These are phyloP conservation scores for Augochlorella aurata DNA, from an alignment of 2,888 invertebrate species.

Conservation along the genomic window DNA sequence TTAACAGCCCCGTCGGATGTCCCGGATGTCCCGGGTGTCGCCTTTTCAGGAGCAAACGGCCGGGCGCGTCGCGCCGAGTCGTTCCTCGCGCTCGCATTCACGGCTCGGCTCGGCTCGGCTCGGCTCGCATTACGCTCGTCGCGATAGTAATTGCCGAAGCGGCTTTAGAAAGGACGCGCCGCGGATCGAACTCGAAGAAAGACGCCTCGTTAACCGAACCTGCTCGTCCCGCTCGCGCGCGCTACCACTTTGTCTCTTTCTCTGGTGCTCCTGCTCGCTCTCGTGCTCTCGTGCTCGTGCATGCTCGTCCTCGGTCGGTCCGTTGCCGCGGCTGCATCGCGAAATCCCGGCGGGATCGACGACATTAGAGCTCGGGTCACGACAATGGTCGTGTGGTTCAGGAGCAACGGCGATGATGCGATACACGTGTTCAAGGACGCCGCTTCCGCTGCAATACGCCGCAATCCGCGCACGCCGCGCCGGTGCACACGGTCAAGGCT, in stretches of 20 bases:
- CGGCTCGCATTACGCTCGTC: constrained; percentile 37
- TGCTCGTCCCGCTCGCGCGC: constrained; percentile 20
- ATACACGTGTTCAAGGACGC: constrained; percentile 54
- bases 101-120: too few relatives aligned
- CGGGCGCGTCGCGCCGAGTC: too few relatives aligned
- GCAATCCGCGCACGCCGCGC: constrained; percentile 29
- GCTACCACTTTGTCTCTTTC: background rate
- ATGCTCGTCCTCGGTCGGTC: background rate
- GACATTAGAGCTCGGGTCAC: constrained; percentile 58
- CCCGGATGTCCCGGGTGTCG: constrained; percentile 11
- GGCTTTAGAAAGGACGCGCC: constrained; percentile 28
- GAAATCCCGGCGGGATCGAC: constrained; percentile 55
- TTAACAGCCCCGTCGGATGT: constrained; percentile 30
- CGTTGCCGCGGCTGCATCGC: constrained; percentile 29
- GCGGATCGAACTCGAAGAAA: background rate
- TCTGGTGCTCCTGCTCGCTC: background rate
- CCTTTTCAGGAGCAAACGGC: constrained; percentile 15
- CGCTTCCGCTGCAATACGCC: constrained; percentile 45
- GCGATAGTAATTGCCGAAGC: constrained; percentile 58
- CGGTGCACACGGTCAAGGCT: constrained; percentile 44
- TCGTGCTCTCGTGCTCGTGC: background rate
- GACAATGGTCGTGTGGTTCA: constrained; percentile 54
- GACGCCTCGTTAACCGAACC: constrained; percentile 3
- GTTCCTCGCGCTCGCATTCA: too few relatives aligned
- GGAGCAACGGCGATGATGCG: constrained; percentile 46